These are phyloP conservation scores for Scarus forsteni DNA, from an alignment of 2,797 vertebrate genomes.

Conservation along the genomic window DNA sequence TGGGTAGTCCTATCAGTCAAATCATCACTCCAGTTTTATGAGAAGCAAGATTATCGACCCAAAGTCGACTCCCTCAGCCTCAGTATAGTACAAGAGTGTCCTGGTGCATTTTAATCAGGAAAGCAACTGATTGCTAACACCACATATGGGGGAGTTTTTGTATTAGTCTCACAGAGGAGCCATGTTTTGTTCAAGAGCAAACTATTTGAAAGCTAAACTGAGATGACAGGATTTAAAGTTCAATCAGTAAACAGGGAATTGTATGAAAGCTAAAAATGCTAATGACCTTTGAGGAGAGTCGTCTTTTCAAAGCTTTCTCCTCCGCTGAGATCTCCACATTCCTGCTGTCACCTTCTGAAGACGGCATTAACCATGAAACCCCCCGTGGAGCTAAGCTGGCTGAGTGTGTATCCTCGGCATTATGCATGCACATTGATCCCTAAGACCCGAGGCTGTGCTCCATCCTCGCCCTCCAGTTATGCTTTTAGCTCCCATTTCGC, in stretches of 20 bases:
- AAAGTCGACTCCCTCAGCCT: too few species aligned
- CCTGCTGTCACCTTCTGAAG: conserved; percentile 21
- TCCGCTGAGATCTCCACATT: neutral
- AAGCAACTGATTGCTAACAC: too few species aligned
- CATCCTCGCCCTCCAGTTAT: conserved; percentile 17
- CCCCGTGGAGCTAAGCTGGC: conserved; percentile 21
- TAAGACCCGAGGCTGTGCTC: conserved; percentile 25
- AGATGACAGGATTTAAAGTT: conserved; percentile 21
- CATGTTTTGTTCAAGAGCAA: neutral
- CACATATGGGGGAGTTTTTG: too few species aligned
- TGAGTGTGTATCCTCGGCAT: conserved; percentile 30
- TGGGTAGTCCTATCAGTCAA: too few species aligned
- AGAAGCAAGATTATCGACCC: too few species aligned
- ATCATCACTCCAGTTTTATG: too few species aligned
- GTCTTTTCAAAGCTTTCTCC: conserved; percentile 10
- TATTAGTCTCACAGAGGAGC: neutral
- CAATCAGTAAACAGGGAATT: neutral
- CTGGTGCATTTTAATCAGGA: too few species aligned
- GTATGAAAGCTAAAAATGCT: conserved; percentile 22
- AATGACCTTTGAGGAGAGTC: conserved; percentile 23
- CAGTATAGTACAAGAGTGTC: too few species aligned
- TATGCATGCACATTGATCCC: conserved; percentile 51
- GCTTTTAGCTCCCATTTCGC: conserved; percentile 46
- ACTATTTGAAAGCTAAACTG: neutral
- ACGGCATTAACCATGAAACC: conserved; percentile 26